Conservation (phyloP, 1,140 invertebrate species). For the Thaumatotibia leucotreta region DNA sequence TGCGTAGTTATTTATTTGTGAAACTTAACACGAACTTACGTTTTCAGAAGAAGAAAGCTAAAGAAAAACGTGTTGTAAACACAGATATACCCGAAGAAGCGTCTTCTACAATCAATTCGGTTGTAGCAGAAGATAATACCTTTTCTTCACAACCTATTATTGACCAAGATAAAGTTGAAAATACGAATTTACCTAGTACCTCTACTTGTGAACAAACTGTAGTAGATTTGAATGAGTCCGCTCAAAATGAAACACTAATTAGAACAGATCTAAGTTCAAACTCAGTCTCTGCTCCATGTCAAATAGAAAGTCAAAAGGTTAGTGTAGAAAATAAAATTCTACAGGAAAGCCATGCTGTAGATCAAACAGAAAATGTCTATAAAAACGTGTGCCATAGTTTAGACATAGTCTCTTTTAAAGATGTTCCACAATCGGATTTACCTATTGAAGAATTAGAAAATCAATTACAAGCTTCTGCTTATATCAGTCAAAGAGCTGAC, state of each 20-base stretch:
- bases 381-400: neutral
- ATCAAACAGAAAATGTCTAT: neutral
- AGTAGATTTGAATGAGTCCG: neutral
- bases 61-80: neutral
- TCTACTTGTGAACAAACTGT: neutral
- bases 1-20: slow-evolving; percentile 3
- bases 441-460: neutral
- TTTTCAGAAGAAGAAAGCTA: slow-evolving; percentile 8
- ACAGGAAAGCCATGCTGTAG: neutral
- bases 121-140: neutral
- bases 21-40: neutral
- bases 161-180: neutral
- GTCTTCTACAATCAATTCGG: neutral
- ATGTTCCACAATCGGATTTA: neutral
- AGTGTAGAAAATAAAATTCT: too few relatives aligned
- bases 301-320: neutral
- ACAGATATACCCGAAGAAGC: neutral
- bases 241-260: neutral
- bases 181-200: neutral
- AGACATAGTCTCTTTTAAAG: neutral
- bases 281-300: neutral
- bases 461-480: slow-evolving; percentile 21
- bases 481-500: neutral
- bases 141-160: neutral
- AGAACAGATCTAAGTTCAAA: neutral